Evolutionary conservation across 2,888 invertebrate genomes (phyloP), one percentile per base, ranked within the genome.

Genomic region (Tiliacea aurago): DNA sequence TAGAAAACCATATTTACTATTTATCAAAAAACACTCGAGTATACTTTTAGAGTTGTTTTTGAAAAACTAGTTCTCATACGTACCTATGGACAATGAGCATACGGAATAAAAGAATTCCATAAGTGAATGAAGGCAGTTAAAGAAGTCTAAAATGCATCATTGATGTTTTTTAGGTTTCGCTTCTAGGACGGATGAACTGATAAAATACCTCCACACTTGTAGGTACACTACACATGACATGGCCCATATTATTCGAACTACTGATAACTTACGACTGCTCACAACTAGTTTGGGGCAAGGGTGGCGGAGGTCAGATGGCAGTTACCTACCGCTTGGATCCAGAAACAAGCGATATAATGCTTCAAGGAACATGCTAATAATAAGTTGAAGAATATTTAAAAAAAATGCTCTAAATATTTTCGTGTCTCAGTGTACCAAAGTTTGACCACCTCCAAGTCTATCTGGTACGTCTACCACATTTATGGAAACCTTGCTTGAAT

Each of bases 241-340:
- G 75, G 75, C 80, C 83, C 58, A 83, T 58, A 63, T 78, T 75
- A 71, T 55, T 53, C 45, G 51, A 62, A 45, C 51, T 13, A 45
- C 51, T 23, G 83, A 81, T 81, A 83, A 79, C 23, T 64, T 49
- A n/a, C n/a, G 53, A 65, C 80, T 53, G 75, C 75, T n/a, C 56
- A 56, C 23, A 70, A 74, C 81, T 83, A 68, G 81, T 79, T 83
- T 74, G 28, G 64, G 64, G 59, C 74, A 70, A 28, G 65, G 80
- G 75, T 79, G 51, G 62, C 11, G 37, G 43, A 58, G 84, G 81
- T 83, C 84, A 83, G 55, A n/a, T 49, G 59, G 33, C 28, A 58
- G 53, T 45, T 58, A 47, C 43, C 10, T 20, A 67, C 51, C 62
- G 70, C 68, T 81, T 63, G 37, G 5, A 81, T 68, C 81, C 58